Evolutionary conservation across 2,888 invertebrate species (phyloP).

Genomic region (Andrena marginata): DNA sequence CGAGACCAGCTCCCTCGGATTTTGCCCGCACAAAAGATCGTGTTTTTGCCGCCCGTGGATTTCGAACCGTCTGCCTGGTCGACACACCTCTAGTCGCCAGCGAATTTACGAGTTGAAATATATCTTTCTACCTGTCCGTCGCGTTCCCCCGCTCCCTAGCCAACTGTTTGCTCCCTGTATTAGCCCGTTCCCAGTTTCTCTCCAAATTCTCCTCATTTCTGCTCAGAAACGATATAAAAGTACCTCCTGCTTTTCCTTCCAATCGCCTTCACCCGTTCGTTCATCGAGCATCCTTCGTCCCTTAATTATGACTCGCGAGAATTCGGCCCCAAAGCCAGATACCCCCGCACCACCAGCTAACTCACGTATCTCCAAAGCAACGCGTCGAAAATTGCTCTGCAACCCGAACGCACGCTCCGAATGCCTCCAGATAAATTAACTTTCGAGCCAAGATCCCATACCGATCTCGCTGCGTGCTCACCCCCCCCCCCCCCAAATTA

Average conservation of each 20-base stretch:
- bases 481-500: conserved; percentile 6
- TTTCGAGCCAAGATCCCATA: background rate
- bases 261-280: background rate
- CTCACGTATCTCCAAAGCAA: background rate
- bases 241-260: background rate
- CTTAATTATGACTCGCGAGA: background rate
- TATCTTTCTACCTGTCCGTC: conserved; percentile 52
- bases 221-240: conserved; percentile 15
- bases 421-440: background rate
- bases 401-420: background rate
- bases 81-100: conserved; percentile 49
- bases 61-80: conserved; percentile 48
- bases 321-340: background rate
- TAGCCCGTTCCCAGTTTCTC: background rate
- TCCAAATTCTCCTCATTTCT: conserved; percentile 21
- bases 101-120: conserved; percentile 58
- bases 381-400: background rate
- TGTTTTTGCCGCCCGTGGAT: conserved; percentile 56
- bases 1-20: conserved; percentile 40
- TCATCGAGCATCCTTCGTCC: background rate
- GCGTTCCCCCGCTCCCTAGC: background rate
- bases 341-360: background rate
- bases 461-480: background rate
- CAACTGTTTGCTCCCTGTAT: conserved; percentile 2
- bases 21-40: conserved; percentile 48